phyloP scores from a whole-genome alignment of 64 coral and sea anemone species.

The Montipora sp. region DNA sequence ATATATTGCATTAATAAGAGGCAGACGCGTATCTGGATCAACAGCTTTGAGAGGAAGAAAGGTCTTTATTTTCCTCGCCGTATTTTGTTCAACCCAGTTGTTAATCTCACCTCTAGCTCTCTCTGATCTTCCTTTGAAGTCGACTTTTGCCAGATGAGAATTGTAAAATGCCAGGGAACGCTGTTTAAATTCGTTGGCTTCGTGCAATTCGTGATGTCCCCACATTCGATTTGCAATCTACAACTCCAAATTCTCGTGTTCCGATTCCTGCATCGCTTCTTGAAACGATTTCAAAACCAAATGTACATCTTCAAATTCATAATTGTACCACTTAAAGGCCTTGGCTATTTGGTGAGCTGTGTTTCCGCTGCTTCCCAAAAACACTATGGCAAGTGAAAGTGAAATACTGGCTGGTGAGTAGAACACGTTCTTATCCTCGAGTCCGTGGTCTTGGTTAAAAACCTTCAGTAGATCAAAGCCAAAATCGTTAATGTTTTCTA shows the following conservation, averaged over 20 bases:
- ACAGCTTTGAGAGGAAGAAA: conserved; percentile 72
- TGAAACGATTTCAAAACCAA: conserved; percentile 74
- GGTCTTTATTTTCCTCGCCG: conserved; percentile 80
- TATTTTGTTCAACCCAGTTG: conserved; percentile 80
- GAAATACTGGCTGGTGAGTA: conserved; percentile 85
- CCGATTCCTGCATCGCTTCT: conserved; percentile 65
- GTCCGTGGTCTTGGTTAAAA: conserved; percentile 30
- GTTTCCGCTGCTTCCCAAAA: conserved; percentile 68
- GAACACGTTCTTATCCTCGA: conserved; percentile 68
- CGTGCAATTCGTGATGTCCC: conserved; percentile 69
- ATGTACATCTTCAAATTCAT: conserved; percentile 68
- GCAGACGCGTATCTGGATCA: conserved; percentile 62
- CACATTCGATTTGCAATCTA: conserved; percentile 84
- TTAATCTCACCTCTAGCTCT: conserved; percentile 77
- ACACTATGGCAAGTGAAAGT: conserved; percentile 78
- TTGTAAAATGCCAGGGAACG: conserved; percentile 62
- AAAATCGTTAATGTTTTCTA: conserved; percentile 66
- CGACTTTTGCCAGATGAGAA: conserved; percentile 54
- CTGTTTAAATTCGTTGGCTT: conserved; percentile 59
- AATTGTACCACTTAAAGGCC: conserved; percentile 62
- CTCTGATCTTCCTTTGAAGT: conserved; percentile 69
- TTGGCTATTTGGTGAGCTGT: conserved; percentile 79
- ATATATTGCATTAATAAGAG: conserved; percentile 89
- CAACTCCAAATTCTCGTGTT: conserved; percentile 51
- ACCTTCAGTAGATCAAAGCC: conserved; percentile 67